Base-by-base conservation (phyloP, 2,888 invertebrate species). In the Gymnocheta viridis region DNA sequence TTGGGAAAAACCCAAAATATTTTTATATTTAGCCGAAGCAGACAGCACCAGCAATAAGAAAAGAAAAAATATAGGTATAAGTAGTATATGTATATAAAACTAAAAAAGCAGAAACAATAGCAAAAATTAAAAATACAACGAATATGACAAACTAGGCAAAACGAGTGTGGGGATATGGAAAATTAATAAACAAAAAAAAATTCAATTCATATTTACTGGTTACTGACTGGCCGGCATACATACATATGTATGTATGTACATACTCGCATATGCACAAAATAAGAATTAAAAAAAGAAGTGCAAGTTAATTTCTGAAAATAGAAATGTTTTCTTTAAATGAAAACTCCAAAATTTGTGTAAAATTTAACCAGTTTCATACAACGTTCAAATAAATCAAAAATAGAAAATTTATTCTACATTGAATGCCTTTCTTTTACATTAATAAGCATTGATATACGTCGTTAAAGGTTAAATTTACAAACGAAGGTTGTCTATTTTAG, bases 1-100 rank as follows among this genome's bases (percentile, higher is more conserved):
- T 86, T 81, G 83, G 86, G 85, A 85, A 87, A 87, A 87, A 86
- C 86, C 87, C 85, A 86, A 87, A 86, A 86, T 85, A 85, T 69
- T 81, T 86, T 85, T 87, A 85, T 86, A 85, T 87, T 85, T 86
- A 86, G 81, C 70, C 49, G 44, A 80, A 74, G 41, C 77, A 72
- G 56, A 60, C 82, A 70, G 70, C 83, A 72, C 67, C 62, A 74
- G 24, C 74, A 81, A 60, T 35, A 80, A 47, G 64, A 76, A 70
- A 54, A 49, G n/a, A n/a, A n/a, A n/a, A n/a, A n/a, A n/a, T n/a
- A n/a, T n/a, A n/a, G n/a, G n/a, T n/a, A n/a, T n/a, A n/a, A n/a
- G n/a, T n/a, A n/a, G n/a, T n/a, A n/a, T n/a, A n/a, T n/a, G n/a
- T n/a, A n/a, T n/a, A 77, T 49, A 54, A 35, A 76, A 58, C n/a